A percentile compares a stretch with the other conserved stretches of the same genome.
Conservation (phyloP, 2,113 vertebrate genomes). For the Strigops habroptila region DNA sequence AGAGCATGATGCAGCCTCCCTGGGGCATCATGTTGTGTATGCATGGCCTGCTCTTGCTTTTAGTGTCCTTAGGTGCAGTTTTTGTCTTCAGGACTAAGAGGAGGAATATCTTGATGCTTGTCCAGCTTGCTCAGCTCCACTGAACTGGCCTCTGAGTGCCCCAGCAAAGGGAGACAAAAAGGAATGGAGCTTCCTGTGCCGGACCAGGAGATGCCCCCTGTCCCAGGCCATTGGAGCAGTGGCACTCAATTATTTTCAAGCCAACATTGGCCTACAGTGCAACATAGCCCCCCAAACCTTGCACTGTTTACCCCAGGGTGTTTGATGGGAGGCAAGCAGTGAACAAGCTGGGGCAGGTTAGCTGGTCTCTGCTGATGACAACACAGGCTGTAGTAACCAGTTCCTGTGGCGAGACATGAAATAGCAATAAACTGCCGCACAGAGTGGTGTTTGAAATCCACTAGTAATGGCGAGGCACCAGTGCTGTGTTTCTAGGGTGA, state of each 20-base stretch:
- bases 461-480: not conserved
- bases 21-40: accelerated
- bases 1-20: not conserved
- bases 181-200: not conserved
- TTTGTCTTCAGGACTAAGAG: not conserved
- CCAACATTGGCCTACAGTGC: accelerated
- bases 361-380: not conserved
- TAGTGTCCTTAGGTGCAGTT: not conserved
- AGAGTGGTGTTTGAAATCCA: not conserved
- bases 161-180: not conserved
- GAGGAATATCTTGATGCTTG: not conserved
- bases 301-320: not conserved
- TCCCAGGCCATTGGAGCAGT: not conserved
- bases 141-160: not conserved
- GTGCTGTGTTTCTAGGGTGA: not conserved
- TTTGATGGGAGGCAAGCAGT: not conserved
- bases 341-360: no score
- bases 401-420: not conserved
- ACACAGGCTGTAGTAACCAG: not conserved
- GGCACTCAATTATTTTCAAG: accelerated
- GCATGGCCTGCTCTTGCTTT: not conserved
- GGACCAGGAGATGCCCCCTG: not conserved
- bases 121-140: not conserved
- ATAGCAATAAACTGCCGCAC: not conserved
- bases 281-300: not conserved